Evolutionary conservation across 2,113 vertebrate species (phyloP).

Genomic region (Agapornis roseicollis): DNA sequence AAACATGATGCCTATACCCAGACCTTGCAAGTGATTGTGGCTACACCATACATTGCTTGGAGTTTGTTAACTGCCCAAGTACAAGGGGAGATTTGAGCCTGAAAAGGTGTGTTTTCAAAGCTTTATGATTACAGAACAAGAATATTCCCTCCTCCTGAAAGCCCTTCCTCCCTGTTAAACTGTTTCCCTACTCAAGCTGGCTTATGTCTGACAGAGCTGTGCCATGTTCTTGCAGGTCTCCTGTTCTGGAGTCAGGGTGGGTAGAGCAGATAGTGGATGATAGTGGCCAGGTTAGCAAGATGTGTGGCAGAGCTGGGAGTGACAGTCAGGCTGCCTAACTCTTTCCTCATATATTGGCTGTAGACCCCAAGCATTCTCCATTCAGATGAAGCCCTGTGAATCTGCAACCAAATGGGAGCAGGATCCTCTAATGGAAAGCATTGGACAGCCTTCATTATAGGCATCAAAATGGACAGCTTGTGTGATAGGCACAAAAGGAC

Average conservation of each 20-base stretch:
- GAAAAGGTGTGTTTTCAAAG: not conserved
- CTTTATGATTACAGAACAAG: not conserved
- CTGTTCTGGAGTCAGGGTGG: not conserved
- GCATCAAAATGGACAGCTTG: not conserved
- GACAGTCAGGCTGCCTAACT: not conserved
- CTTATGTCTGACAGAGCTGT: not conserved
- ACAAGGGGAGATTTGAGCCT: not conserved
- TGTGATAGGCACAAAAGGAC: not conserved
- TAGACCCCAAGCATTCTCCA: not conserved
- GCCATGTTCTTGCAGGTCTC: fast-evolving
- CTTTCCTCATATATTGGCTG: not conserved
- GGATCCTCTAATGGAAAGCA: not conserved
- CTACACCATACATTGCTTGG: not conserved
- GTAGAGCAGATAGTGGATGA: not conserved
- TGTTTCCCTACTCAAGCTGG: not conserved
- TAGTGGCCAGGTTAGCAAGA: not conserved
- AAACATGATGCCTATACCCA: not conserved
- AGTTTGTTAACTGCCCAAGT: not conserved
- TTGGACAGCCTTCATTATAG: not conserved
- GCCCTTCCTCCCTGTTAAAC: not conserved
- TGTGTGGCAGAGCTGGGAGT: not conserved
- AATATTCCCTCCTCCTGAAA: not conserved
- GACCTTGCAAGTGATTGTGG: not conserved
- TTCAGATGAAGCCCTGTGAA: not conserved
- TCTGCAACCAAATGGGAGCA: not conserved